These are phyloP conservation scores for Sinella curviseta DNA, from an alignment of 1,140 invertebrate species.

Conservation along the genomic window DNA sequence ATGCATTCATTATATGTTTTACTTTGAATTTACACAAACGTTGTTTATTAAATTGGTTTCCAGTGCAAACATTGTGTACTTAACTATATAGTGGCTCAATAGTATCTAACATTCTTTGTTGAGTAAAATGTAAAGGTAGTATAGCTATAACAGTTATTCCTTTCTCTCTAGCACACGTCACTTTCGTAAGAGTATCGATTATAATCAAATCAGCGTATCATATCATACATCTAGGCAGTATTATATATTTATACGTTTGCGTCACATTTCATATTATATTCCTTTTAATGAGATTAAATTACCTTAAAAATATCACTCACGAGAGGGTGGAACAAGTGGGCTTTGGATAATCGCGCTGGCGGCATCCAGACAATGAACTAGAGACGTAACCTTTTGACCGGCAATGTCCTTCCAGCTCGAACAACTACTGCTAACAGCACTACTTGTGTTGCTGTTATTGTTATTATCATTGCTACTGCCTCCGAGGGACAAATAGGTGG, in stretches of 20 bases:
- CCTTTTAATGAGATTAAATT: background rate
- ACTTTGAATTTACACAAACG: too few relatives aligned
- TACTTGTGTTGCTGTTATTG: background rate
- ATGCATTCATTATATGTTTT: too few relatives aligned
- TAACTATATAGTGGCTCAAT: too few relatives aligned
- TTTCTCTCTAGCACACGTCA: too few relatives aligned
- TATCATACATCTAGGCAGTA: too few relatives aligned
- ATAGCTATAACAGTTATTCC: too few relatives aligned
- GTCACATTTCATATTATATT: background rate
- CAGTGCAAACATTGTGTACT: too few relatives aligned
- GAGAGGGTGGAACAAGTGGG: conserved; percentile 41
- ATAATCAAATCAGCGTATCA: too few relatives aligned
- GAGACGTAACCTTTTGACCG: conserved; percentile 34
- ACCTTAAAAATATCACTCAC: conserved; percentile 20
- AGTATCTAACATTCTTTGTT: too few relatives aligned
- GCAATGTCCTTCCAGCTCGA: conserved; percentile 21
- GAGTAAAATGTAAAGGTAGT: too few relatives aligned
- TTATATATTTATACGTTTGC: background rate
- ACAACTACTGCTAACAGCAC: conserved; percentile 20
- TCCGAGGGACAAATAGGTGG: conserved; percentile 4
- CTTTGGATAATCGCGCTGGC: conserved; percentile 46
- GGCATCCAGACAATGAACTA: conserved; percentile 36
- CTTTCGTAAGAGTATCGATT: too few relatives aligned
- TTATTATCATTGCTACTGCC: background rate
- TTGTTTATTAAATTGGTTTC: too few relatives aligned